These are phyloP conservation scores for Cettia cetti DNA, from an alignment of 2,113 vertebrate genomes.

Conservation along the genomic window DNA sequence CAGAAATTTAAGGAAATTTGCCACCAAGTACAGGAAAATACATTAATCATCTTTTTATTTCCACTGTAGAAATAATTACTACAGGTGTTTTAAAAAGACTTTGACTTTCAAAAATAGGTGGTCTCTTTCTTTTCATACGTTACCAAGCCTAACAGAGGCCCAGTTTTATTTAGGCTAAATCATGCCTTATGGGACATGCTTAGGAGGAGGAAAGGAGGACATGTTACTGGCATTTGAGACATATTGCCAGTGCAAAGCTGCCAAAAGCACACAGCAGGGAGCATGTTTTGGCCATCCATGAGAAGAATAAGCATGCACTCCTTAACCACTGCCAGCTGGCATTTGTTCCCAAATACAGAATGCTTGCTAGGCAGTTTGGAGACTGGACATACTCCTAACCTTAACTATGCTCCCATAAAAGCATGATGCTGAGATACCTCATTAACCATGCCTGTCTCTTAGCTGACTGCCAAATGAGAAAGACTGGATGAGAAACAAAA, in stretches of 20 bases:
- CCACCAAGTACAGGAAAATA: background rate
- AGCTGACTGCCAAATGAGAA: background rate
- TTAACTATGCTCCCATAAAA: conserved; percentile 26
- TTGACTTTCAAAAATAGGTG: background rate
- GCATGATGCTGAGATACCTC: background rate
- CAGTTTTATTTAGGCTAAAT: conserved; percentile 35
- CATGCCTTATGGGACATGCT: conserved; percentile 7
- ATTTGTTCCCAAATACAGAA: conserved; percentile 33
- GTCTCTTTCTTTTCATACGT: background rate
- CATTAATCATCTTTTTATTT: background rate
- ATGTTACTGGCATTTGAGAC: conserved; percentile 45
- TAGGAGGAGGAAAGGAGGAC: conserved; percentile 30
- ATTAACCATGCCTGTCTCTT: background rate
- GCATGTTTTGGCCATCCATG: conserved; percentile 57
- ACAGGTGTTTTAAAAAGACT: conserved; percentile 3
- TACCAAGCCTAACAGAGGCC: background rate
- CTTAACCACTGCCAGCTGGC: conserved; percentile 56
- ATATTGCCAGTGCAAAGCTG: conserved; percentile 41
- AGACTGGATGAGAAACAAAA: background rate
- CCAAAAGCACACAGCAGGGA: conserved; percentile 59
- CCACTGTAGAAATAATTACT: background rate
- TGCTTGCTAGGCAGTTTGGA: conserved; percentile 38
- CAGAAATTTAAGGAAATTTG: background rate
- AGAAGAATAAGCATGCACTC: conserved; percentile 49
- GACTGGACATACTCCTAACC: conserved; percentile 44